Evolutionary conservation across 2,888 invertebrate genomes (phyloP).

Genomic region (Cactoblastis cactorum): DNA sequence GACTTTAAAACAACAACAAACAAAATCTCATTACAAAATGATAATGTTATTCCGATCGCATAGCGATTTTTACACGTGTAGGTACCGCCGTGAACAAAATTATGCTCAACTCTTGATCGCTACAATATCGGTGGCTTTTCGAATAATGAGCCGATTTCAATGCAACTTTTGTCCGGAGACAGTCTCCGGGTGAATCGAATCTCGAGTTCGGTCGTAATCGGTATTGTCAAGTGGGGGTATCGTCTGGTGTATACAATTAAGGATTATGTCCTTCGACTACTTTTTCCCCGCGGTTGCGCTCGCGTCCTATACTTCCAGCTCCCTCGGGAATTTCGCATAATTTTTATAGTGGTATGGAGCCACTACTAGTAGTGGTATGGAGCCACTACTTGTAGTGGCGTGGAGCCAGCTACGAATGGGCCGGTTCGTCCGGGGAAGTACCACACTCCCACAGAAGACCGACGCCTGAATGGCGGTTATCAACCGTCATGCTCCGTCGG

Average conservation of each 20-base stretch:
- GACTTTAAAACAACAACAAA: not conserved
- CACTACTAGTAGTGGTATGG: too few species aligned
- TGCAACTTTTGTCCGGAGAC: slow-evolving; percentile 22
- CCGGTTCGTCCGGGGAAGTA: too few species aligned
- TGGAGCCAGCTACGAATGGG: too few species aligned
- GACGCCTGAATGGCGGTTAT: too few species aligned
- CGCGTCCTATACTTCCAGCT: too few species aligned
- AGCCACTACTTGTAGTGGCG: too few species aligned
- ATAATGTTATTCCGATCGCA: not conserved
- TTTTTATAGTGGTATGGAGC: too few species aligned
- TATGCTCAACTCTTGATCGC: slow-evolving; percentile 22
- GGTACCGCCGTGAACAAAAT: too few species aligned
- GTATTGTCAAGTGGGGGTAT: not conserved
- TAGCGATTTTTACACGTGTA: slow-evolving; percentile 17
- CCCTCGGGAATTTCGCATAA: too few species aligned
- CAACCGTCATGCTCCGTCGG: too few species aligned
- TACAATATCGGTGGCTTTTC: slow-evolving; percentile 20
- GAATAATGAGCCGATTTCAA: slow-evolving; percentile 39
- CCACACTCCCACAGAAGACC: too few species aligned
- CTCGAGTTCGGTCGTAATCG: slow-evolving; percentile 5
- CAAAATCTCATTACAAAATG: not conserved
- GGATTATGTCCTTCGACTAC: not conserved
- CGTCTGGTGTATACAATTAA: not conserved
- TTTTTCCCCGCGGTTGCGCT: too few species aligned
- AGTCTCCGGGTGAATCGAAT: slow-evolving; percentile 5